Evolutionary conservation across 2,888 invertebrate species (phyloP), one percentile per base, ranked within the genome.

Genomic region (Pristionchus fissidentatus): DNA sequence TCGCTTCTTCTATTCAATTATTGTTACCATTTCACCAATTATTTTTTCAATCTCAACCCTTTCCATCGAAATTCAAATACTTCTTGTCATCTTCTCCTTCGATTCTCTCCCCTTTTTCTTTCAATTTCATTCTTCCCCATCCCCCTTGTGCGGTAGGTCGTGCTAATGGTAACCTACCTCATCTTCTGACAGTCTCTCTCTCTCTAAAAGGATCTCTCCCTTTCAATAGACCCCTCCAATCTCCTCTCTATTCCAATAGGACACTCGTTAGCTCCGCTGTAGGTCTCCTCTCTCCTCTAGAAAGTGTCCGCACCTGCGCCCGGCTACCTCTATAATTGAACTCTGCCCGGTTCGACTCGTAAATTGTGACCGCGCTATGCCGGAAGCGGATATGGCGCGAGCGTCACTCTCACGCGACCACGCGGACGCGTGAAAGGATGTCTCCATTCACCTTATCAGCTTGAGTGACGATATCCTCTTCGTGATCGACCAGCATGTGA

Each of bases 251-350:
- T n/a, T 41, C 22, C 66, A 38, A 32, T 70, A n/a, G n/a, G n/a
- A n/a, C n/a, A 70, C 70, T 70, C 70, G 70, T 70, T 70, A 70
- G 70, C 41, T 22, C n/a, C 38, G 70, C 41, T 70, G 38, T 38
- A 19, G 8, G 29, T n/a, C 57, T 57, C 57, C 60, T 22, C 32
- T 29, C 60, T 26, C 32, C 35, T 41, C 70, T 32, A 26, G 22
- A 26, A n/a, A n/a, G 41, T 7, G 5, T 10, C 41, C 70, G 26
- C 70, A 70, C 70, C 70, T 70, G 70, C 70, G 70, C n/a, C n/a
- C n/a, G n/a, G n/a, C n/a, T n/a, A n/a, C n/a, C n/a, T 70, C 70
- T 70, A 70, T 70, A 70, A 70, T 70, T 70, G 41, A 70, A 70
- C 70, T 41, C n/a, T 70, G 70, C 41, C n/a, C n/a, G n/a, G n/a